These are phyloP conservation scores for Naso thynnoides DNA, from an alignment of 2,797 vertebrate genomes.

Conservation along the genomic window DNA sequence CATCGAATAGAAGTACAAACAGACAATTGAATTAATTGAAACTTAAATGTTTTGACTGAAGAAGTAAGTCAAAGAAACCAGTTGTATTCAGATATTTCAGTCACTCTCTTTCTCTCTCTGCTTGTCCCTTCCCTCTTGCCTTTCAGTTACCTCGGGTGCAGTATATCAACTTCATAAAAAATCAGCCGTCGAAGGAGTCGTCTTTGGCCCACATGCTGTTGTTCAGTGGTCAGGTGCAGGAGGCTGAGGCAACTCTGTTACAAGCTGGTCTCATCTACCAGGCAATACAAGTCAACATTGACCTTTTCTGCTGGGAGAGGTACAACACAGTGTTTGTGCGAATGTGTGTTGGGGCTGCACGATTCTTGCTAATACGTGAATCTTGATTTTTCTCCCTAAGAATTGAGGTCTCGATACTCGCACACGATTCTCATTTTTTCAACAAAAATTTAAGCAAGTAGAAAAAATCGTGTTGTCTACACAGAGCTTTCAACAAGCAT, in stretches of 20 bases:
- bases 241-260: conserved; percentile 92
- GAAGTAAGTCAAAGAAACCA: background rate
- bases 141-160: conserved; percentile 93
- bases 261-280: conserved; percentile 94
- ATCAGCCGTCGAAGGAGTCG: conserved; percentile 94
- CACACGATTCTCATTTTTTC: no score
- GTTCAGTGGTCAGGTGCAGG: conserved; percentile 93
- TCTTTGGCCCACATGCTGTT: conserved; percentile 92
- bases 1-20: background rate
- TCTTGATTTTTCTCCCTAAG: no score
- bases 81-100: background rate
- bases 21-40: background rate
- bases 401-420: no score
- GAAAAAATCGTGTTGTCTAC: no score
- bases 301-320: conserved; percentile 98
- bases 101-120: background rate
- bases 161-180: conserved; percentile 94
- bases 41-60: background rate
- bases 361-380: no score
- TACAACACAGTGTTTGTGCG: conserved; percentile 64
- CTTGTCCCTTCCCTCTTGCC: background rate
- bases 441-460: no score
- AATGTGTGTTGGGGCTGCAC: no score
- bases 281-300: conserved; percentile 93
- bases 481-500: no score